Conservation (phyloP, 2,888 invertebrate genomes). For the Ametastegia equiseti region DNA sequence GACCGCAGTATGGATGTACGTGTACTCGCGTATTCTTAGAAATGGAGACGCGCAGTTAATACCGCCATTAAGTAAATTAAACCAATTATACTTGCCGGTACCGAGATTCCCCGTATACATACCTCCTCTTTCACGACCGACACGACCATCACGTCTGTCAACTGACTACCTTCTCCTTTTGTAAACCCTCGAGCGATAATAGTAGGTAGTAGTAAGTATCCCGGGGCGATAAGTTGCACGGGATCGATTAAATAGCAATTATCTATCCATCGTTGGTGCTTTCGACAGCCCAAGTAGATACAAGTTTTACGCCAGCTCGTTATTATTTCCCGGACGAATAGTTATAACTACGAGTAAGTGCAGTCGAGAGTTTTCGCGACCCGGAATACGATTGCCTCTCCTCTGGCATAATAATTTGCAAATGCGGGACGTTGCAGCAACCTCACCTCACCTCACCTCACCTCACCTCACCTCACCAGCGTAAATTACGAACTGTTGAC, state of each 20-base stretch:
- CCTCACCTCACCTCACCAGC: not conserved
- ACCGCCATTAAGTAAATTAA: constrained; percentile 63
- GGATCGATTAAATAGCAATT: constrained; percentile 42
- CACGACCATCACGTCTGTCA: constrained; percentile 15
- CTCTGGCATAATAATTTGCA: not conserved
- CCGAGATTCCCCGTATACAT: constrained; percentile 53
- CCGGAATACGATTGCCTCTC: constrained; percentile 2
- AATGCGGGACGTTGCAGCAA: not conserved
- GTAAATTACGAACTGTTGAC: constrained; percentile 10
- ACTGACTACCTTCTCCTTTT: constrained; percentile 15
- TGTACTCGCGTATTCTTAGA: constrained; percentile 55
- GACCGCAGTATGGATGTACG: too few species aligned
- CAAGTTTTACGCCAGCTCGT: not conserved
- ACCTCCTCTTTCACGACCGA: not conserved
- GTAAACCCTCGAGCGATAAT: too few species aligned
- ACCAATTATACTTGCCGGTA: constrained; percentile 61
- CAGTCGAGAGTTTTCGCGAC: not conserved
- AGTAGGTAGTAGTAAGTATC: too few species aligned
- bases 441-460: not conserved
- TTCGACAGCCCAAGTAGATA: not conserved
- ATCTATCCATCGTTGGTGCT: not conserved
- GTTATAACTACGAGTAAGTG: not conserved
- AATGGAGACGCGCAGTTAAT: constrained; percentile 60
- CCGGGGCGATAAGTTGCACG: not conserved
- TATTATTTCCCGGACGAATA: not conserved